Evolutionary conservation across 2,797 vertebrate species (phyloP).

Genomic region (Paguma larvata): DNA sequence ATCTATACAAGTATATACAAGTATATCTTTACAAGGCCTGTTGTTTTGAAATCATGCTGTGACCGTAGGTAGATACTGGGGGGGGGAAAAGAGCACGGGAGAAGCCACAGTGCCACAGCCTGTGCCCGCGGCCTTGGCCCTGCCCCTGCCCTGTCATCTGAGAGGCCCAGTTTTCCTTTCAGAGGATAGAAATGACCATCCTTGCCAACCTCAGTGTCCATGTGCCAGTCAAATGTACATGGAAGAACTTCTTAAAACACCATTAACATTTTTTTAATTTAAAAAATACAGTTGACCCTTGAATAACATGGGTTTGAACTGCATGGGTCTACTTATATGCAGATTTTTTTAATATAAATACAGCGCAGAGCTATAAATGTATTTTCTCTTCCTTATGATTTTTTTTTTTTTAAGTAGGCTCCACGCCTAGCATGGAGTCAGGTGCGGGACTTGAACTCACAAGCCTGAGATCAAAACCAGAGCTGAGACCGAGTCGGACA

Average conservation of each 20-base stretch:
- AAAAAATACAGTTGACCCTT: background rate
- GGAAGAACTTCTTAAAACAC: background rate
- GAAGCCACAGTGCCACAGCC: background rate
- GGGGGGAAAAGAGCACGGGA: background rate
- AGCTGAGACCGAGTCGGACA: too few relatives aligned
- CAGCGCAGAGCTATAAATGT: background rate
- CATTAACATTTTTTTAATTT: background rate
- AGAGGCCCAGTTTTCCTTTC: background rate
- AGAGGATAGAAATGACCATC: background rate
- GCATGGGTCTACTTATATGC: background rate
- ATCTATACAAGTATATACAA: background rate
- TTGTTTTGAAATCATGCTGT: conserved; percentile 1
- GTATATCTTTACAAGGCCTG: background rate
- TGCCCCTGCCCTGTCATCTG: background rate
- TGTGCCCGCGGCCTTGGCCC: background rate
- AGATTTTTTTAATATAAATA: background rate
- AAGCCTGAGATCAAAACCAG: too few relatives aligned
- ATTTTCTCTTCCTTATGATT: background rate
- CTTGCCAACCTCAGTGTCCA: background rate
- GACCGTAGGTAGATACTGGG: background rate
- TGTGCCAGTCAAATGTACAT: background rate
- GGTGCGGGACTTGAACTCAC: too few relatives aligned
- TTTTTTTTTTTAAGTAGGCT: background rate
- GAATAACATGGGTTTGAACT: background rate
- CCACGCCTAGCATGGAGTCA: too few relatives aligned